Conservation (phyloP, 1,140 invertebrate species). For the Harpegnathos saltator region DNA sequence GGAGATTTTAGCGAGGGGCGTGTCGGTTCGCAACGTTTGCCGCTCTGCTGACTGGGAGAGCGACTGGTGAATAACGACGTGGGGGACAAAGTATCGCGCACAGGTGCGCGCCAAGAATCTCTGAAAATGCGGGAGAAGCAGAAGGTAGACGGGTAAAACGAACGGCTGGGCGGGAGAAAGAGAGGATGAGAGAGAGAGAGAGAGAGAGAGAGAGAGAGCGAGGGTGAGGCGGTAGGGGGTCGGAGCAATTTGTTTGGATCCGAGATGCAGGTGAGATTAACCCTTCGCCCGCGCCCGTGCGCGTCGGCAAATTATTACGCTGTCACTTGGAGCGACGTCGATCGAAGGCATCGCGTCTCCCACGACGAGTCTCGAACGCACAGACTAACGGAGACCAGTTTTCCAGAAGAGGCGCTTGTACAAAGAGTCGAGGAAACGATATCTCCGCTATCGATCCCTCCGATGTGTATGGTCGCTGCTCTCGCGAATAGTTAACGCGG, state of each 20-base stretch:
- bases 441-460: neutral
- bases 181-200: neutral
- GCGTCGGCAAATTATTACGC: constrained; percentile 40
- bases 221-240: neutral
- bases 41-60: neutral
- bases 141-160: neutral
- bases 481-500: too few relatives aligned
- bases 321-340: constrained; percentile 23
- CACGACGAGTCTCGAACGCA: constrained; percentile 8
- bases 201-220: neutral
- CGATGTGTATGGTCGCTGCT: too few relatives aligned
- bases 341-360: constrained; percentile 7
- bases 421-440: neutral
- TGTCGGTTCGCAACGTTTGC: constrained; percentile 4
- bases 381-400: neutral
- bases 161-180: too few relatives aligned
- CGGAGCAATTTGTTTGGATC: constrained; percentile 42
- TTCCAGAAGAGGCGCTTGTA: neutral
- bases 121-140: constrained; percentile 39
- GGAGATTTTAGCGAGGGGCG: constrained; percentile 18
- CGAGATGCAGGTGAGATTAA: constrained; percentile 52
- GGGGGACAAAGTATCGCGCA: constrained; percentile 39
- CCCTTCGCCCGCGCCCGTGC: neutral
- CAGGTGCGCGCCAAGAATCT: constrained; percentile 50
- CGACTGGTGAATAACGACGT: constrained; percentile 31